phyloP scores from a whole-genome alignment of 2,113 vertebrate species.

The Tamias sibiricus region DNA sequence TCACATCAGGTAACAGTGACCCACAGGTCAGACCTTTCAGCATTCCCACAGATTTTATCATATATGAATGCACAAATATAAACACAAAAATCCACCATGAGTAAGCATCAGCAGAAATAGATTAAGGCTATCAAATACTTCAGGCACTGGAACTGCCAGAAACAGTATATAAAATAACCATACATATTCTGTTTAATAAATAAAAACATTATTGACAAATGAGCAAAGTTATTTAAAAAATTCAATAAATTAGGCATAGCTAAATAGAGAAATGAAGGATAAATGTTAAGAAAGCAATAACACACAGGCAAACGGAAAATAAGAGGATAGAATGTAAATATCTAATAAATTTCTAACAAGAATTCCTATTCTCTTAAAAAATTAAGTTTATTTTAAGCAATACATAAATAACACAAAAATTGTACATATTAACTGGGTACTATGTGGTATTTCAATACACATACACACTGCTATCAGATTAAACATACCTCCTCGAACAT shows the following conservation, averaged over 20 bases:
- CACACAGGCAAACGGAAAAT: not conserved
- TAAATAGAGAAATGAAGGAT: not conserved
- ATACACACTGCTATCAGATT: too few species aligned
- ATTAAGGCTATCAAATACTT: not conserved
- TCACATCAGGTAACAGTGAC: not conserved
- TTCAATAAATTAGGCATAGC: not conserved
- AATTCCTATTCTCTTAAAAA: not conserved
- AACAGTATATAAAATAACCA: not conserved
- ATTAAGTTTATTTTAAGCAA: too few species aligned
- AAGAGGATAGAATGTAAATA: not conserved
- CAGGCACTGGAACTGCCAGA: not conserved
- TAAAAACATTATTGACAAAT: not conserved
- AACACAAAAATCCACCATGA: not conserved
- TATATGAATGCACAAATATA: not conserved
- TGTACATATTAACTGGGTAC: not conserved
- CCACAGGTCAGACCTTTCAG: not conserved
- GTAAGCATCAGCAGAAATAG: not conserved
- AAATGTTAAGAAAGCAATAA: not conserved
- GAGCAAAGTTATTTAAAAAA: not conserved
- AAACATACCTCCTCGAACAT: too few species aligned
- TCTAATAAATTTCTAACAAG: not conserved
- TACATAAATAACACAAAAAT: not conserved
- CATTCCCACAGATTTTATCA: constrained; percentile 5
- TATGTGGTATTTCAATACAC: too few species aligned
- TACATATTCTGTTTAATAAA: not conserved